Conservation (phyloP, 2,888 invertebrate genomes). For the Callinectes sapidus region DNA sequence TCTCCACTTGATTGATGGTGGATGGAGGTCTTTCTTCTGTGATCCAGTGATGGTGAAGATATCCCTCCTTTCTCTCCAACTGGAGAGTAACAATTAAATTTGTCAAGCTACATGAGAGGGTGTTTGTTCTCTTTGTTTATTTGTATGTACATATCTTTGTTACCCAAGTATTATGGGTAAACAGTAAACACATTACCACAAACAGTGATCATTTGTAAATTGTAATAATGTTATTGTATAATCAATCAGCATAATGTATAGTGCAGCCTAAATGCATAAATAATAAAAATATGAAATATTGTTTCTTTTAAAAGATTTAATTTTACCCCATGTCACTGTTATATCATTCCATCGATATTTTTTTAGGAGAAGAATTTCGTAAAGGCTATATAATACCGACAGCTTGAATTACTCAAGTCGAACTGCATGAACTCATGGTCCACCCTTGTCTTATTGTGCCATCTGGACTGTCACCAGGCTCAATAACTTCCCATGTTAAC, state of each 20-base stretch:
- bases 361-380: no score
- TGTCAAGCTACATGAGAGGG: constrained; percentile 57
- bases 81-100: constrained; percentile 43
- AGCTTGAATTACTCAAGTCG: no score
- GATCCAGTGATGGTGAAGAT: constrained; percentile 12
- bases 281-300: constrained; percentile 49
- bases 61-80: constrained; percentile 30
- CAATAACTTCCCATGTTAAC: no score
- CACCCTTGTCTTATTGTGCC: no score
- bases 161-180: constrained; percentile 61
- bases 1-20: background rate
- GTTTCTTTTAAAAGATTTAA: background rate
- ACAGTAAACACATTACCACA: constrained; percentile 71
- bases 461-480: no score
- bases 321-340: background rate
- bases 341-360: no score
- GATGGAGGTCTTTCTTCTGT: background rate
- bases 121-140: constrained; percentile 60
- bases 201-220: constrained; percentile 72
- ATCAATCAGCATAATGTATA: constrained; percentile 72
- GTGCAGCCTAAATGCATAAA: constrained; percentile 67
- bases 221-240: constrained; percentile 72
- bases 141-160: constrained; percentile 68
- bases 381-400: no score
- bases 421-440: no score